Evolutionary conservation across 2,888 invertebrate species (phyloP).

Genomic region (Rotaria macrura): DNA sequence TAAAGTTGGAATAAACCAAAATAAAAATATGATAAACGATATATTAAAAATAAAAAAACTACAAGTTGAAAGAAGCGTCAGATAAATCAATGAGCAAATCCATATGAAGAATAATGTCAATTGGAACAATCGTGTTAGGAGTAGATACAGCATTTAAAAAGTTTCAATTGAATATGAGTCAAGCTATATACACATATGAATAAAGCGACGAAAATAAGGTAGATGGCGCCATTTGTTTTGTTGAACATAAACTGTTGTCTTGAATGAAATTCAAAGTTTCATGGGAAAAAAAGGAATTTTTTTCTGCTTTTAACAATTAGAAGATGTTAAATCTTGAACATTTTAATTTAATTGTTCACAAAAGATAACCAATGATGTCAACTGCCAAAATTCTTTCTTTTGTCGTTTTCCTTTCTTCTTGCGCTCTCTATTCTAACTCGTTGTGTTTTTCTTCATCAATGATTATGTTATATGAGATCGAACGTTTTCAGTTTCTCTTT

Average conservation of each 20-base stretch:
- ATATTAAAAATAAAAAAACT: not conserved
- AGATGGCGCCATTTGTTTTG: not conserved
- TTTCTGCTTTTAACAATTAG: not conserved
- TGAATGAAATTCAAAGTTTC: no score
- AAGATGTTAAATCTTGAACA: not conserved
- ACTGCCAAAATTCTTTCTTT: not conserved
- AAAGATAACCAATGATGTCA: not conserved
- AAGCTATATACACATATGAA: no score
- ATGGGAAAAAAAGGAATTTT: no score
- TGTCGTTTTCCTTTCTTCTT: no score
- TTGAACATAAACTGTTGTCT: no score
- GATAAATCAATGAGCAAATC: not conserved
- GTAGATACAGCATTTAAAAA: not conserved
- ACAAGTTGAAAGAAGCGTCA: not conserved
- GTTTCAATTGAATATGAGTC: no score
- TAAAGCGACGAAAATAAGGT: not conserved
- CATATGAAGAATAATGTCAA: not conserved
- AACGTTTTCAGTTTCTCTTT: not conserved
- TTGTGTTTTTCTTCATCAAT: not conserved
- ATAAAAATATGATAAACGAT: not conserved
- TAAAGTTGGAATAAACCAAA: not conserved
- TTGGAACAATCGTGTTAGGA: not conserved
- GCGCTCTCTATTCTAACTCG: not conserved
- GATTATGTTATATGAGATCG: not conserved
- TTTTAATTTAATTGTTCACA: not conserved